Conservation (phyloP, 2,888 invertebrate species). For the Sepioteuthis lessoniana region DNA sequence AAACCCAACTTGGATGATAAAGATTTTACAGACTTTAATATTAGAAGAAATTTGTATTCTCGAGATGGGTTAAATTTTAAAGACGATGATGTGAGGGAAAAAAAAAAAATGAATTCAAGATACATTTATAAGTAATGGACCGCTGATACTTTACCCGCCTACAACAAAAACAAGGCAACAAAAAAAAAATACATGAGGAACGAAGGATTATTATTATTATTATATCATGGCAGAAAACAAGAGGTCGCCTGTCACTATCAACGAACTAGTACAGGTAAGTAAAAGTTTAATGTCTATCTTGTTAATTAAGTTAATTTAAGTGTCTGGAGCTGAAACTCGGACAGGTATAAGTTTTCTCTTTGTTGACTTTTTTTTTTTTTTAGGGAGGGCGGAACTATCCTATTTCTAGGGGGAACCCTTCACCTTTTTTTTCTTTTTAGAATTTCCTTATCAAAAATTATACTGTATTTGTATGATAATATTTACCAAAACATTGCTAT, state of each 20-base stretch:
- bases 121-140: no score
- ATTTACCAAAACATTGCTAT: no score
- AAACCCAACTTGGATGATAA: not conserved
- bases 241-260: constrained; percentile 67
- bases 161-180: not conserved
- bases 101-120: no score
- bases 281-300: not conserved
- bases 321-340: not conserved
- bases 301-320: not conserved
- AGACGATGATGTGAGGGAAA: not conserved
- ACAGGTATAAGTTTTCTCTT: not conserved
- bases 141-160: not conserved
- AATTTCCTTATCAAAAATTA: no score
- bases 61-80: not conserved
- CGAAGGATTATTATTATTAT: not conserved
- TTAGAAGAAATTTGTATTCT: not conserved
- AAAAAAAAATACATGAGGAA: not conserved
- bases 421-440: not conserved
- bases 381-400: not conserved
- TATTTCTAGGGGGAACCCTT: not conserved
- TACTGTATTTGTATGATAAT: no score
- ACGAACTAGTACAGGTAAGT: constrained; percentile 67
- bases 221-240: constrained; percentile 52
- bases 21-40: not conserved
- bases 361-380: not conserved